Evolutionary conservation across 2,113 vertebrate species (phyloP), one percentile per base, ranked within the genome.

Genomic region (Chionis minor): DNA sequence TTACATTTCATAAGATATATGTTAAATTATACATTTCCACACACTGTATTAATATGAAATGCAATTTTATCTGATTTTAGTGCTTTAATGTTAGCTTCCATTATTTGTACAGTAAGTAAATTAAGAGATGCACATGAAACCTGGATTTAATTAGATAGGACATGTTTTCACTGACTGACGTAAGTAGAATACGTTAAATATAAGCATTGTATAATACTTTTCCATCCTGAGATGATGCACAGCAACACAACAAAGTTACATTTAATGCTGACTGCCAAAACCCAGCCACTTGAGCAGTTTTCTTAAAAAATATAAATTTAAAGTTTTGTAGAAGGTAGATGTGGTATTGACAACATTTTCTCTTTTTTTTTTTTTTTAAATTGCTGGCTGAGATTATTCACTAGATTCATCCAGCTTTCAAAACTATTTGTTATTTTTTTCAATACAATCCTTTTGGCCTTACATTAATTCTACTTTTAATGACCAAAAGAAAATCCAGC

Each of bases 101-200:
- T 94, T 92, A 79, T 89, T 92, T 81, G 38, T n/a, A 55, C 40
- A n/a, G 61, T 89, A 62, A 71, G 17, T 87, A 84, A 93, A 91
- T 63, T 21, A 86, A 72, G 28, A 88, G 70, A 84, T 79, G 83
- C 7, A 5, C 49, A 38, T 80, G 26, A 81, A 84, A 65, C 55
- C 73, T 95, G 78, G 42, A 91, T 94, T 92, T 95, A 70, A 84
- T 96, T 91, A 85, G 61, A 56, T 79, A 92, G 72, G 56, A 54
- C 45, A 77, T 38, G 13, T 33, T 87, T 69, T 87, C 61, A 38
- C 40, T 81, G 72, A 54, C 33, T 69, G 61, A 38, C 32, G 49
- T 12, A 81, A 84, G 40, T 62, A 85, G 85, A 92, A 75, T 84
- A n/a, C 17, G 71, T 86, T 86, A 73, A 66, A 81, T 70, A 28